phyloP scores from a whole-genome alignment of 2,888 invertebrate genomes.

The Spodoptera picta region DNA sequence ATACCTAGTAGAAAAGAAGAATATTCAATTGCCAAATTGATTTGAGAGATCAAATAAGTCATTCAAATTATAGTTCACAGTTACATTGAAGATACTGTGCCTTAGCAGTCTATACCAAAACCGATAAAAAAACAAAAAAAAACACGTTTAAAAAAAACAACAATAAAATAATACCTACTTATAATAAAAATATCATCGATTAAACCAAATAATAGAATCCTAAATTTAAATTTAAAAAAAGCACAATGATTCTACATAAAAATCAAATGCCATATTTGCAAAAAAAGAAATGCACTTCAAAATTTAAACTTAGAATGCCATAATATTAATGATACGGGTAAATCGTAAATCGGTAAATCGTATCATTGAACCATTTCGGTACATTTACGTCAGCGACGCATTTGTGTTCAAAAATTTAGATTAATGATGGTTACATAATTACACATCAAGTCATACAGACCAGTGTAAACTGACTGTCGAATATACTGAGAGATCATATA shows the following conservation, averaged over 20 bases:
- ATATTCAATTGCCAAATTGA: no score
- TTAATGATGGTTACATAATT: constrained; percentile 67
- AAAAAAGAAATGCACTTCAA: constrained; percentile 14
- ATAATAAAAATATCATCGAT: neutral
- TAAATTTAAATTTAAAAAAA: neutral
- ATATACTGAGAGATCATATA: no score
- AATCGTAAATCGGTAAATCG: no score
- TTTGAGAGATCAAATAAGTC: no score
- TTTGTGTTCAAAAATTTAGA: constrained; percentile 66
- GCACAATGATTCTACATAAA: constrained; percentile 14
- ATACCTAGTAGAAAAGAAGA: no score
- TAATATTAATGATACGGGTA: constrained; percentile 70
- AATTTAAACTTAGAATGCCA: constrained; percentile 45
- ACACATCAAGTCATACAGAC: constrained; percentile 7
- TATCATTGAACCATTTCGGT: constrained; percentile 64
- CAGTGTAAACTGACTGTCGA: no score
- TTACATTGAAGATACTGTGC: no score
- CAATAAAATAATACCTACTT: neutral
- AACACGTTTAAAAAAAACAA: neutral
- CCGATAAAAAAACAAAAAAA: neutral
- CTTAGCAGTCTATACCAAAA: neutral
- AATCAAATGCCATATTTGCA: neutral
- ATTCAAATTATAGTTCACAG: no score
- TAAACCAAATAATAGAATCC: constrained; percentile 1
- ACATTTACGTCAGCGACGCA: constrained; percentile 69